Percentiles rank a stretch among this genome's conserved stretches.
Evolutionary conservation across 2,888 invertebrate genomes (phyloP).

Genomic region (Odontomyia ornata): DNA sequence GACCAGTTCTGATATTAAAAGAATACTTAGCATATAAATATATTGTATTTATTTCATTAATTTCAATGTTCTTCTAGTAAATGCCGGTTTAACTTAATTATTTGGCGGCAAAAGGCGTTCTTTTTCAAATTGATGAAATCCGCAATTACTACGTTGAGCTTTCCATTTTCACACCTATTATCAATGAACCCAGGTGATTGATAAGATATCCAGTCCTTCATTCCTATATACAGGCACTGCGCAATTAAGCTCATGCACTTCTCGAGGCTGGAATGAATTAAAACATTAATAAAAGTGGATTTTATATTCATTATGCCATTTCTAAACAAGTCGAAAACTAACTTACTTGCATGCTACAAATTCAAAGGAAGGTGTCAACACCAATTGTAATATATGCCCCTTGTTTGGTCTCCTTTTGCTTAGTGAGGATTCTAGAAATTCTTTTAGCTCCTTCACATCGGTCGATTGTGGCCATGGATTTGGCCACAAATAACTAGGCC

Average conservation of each 20-base stretch:
- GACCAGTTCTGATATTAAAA: too few relatives aligned
- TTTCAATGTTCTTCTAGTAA: neutral
- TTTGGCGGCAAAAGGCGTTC: slow-evolving; percentile 71
- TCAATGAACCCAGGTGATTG: slow-evolving; percentile 66
- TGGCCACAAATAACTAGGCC: slow-evolving; percentile 75
- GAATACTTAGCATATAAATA: neutral
- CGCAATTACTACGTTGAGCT: slow-evolving; percentile 76
- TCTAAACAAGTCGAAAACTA: neutral
- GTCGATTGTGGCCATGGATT: slow-evolving; percentile 85
- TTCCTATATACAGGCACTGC: slow-evolving; percentile 65
- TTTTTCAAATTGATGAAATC: slow-evolving; percentile 79
- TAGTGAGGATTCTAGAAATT: slow-evolving; percentile 69
- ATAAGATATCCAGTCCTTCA: slow-evolving; percentile 65
- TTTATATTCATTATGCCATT: too few relatives aligned
- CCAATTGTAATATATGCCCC: slow-evolving; percentile 83
- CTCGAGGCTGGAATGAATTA: too few relatives aligned
- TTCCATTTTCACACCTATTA: slow-evolving; percentile 52
- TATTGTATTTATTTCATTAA: neutral
- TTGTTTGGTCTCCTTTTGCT: slow-evolving; percentile 66
- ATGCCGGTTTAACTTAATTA: slow-evolving; percentile 71
- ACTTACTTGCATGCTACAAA: slow-evolving; percentile 69
- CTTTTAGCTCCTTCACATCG: slow-evolving; percentile 67
- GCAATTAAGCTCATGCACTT: slow-evolving; percentile 64
- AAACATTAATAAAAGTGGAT: too few relatives aligned
- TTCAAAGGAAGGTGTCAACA: slow-evolving; percentile 75